Percentiles rank a stretch among this genome's conserved stretches.
Evolutionary conservation across 2,888 invertebrate genomes (phyloP).

Genomic region (Drosophila rellima): DNA sequence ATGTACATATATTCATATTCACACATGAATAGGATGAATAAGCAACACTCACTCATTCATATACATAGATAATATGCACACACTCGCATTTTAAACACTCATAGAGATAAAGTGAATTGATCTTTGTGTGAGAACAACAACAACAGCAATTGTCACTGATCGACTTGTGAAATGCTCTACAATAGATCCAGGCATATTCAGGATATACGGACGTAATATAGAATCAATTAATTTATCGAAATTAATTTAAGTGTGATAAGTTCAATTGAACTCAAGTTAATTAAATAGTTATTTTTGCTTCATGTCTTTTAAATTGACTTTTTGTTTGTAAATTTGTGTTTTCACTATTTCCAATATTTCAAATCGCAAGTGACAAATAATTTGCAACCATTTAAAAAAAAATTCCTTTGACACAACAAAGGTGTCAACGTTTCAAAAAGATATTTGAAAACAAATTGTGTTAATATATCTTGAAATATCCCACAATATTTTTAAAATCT

Average conservation of each 20-base stretch:
- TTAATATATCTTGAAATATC: not conserved
- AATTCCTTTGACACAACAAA: constrained; percentile 9
- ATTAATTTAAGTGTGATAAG: too few species aligned
- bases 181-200: not conserved
- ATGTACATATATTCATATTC: constrained; percentile 11
- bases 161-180: constrained; percentile 21
- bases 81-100: not conserved
- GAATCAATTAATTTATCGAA: too few species aligned
- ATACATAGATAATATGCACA: not conserved
- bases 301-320: not conserved
- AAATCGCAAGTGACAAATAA: constrained; percentile 21
- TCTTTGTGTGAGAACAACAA: constrained; percentile 10
- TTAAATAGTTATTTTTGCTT: too few species aligned
- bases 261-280: too few species aligned
- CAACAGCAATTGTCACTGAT: not conserved
- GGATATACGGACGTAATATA: too few species aligned
- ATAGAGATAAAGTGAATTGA: constrained; percentile 13
- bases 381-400: not conserved
- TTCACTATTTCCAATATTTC: not conserved
- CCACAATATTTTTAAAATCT: not conserved
- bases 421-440: constrained; percentile 12
- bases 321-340: not conserved
- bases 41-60: not conserved
- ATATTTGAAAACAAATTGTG: constrained; percentile 7
- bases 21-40: constrained; percentile 34